Base-by-base conservation (phyloP, 2,797 vertebrate genomes). In the Anas capensis region DNA sequence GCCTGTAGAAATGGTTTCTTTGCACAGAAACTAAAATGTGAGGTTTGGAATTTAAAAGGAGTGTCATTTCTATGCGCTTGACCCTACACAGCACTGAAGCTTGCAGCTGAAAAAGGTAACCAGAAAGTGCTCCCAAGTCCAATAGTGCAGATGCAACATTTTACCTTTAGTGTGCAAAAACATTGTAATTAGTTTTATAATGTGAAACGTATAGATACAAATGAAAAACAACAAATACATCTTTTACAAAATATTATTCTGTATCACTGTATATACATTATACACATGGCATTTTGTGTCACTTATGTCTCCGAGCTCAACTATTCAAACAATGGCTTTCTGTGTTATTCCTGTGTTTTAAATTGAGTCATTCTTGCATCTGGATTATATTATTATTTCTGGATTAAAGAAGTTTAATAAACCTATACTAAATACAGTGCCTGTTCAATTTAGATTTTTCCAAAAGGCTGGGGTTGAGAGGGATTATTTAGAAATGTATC, bases 161-260 rank as follows among this genome's bases (percentile, higher is more conserved):
- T 53, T 44, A 34, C 83, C 66, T 81, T 85, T 72, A 80, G 40
- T 87, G 71, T 77, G 69, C 34, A 85, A 81, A 23, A 86, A 53
- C 23, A 49, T 54, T 76, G 17, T 40, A 40, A 40, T 79, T 90
- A 54, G 34, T 46, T 77, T 61, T 75, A 42, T n/a, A 44, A 71
- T 31, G 75, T 1, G 26, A 64, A 65, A 88, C 34, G 5, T 40
- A 84, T 23, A 84, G 53, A 91, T 71, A 86, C 11, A 75, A 87
- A 80, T 71, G 13, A 75, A 71, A 85, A 80, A 5, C 31, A 82
- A 40, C 7, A 88, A 82, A 57, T 58, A 68, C 31, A 69, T n/a
- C 51, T 80, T 90, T 65, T 65, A 93, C 18, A 86, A 90, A 94
- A 78, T 91, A 90, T 69, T 90, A 66, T 89, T 88, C 46, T 78